A percentile compares a stretch with the other conserved stretches of the same genome.
These are phyloP conservation scores for Ammospiza nelsoni DNA, from an alignment of 2,113 vertebrate species.

Conservation along the genomic window DNA sequence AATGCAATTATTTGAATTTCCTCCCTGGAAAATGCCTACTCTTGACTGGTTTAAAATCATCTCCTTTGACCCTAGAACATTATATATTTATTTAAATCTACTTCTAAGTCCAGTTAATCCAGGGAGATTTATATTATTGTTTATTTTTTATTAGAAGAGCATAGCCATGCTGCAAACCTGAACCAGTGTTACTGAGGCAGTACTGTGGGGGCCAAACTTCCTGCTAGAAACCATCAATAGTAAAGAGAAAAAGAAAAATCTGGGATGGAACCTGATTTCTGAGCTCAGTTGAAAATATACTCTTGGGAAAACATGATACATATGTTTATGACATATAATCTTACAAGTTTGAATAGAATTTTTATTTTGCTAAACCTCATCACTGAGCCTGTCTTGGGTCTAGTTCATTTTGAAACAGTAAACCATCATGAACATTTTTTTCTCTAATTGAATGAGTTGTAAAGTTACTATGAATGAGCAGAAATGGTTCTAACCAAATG, in stretches of 20 bases:
- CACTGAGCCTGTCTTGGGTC: background rate
- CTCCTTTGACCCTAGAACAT: background rate
- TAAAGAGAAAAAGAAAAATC: background rate
- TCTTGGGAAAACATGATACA: background rate
- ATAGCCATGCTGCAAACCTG: background rate
- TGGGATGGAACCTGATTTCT: background rate
- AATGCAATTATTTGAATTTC: background rate
- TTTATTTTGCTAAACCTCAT: background rate
- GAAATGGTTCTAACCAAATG: background rate
- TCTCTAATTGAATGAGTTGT: background rate
- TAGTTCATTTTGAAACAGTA: background rate
- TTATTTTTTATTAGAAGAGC: background rate
- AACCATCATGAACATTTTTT: background rate
- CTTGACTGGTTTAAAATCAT: background rate
- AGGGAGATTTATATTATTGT: background rate
- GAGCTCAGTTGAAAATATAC: background rate
- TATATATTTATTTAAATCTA: background rate
- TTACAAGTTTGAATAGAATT: background rate
- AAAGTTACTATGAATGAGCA: background rate
- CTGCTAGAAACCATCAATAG: background rate
- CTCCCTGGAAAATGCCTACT: background rate
- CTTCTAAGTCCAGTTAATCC: background rate
- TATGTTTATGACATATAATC: background rate
- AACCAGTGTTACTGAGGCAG: background rate
- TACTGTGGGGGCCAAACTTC: background rate